Evolutionary conservation across 2,113 vertebrate species (phyloP).

Genomic region (Coreoperca whiteheadi): DNA sequence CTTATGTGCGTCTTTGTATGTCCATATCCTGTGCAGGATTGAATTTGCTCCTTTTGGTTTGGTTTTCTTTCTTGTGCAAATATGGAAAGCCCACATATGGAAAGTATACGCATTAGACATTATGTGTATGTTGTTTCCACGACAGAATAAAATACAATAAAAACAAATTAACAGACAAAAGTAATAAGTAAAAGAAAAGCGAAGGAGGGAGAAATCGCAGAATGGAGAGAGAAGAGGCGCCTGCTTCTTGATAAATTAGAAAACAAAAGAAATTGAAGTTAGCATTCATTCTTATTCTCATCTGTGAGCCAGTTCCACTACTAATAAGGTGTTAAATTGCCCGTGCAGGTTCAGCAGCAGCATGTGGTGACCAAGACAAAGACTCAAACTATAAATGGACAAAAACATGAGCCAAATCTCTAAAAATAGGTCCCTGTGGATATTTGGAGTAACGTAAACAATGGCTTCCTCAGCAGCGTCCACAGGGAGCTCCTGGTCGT

Average conservation of each 20-base stretch:
- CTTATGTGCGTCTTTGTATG: background rate
- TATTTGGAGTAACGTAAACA: slow-evolving; percentile 66
- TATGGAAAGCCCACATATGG: too few relatives aligned
- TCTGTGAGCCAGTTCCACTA: slow-evolving; percentile 29
- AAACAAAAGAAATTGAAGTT: too few relatives aligned
- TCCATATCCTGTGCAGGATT: background rate
- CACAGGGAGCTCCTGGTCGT: background rate
- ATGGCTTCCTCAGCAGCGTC: slow-evolving; percentile 57
- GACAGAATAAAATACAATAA: background rate
- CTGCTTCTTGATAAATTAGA: background rate
- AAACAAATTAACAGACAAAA: background rate
- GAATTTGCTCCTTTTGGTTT: too few relatives aligned
- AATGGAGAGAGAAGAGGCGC: background rate
- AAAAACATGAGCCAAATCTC: slow-evolving; percentile 44
- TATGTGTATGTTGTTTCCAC: background rate
- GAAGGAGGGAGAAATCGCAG: background rate
- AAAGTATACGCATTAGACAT: too few relatives aligned
- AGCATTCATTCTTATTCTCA: too few relatives aligned
- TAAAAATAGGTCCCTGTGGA: slow-evolving; percentile 62
- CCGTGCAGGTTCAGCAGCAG: background rate
- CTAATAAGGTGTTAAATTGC: slow-evolving; percentile 48
- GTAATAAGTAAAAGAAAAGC: background rate
- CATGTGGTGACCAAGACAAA: slow-evolving; percentile 31
- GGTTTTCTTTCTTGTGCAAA: too few relatives aligned
- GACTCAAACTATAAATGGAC: slow-evolving; percentile 69